These are phyloP conservation scores for Phataginus tetradactyla DNA, from an alignment of 2,797 vertebrate species.

Conservation along the genomic window DNA sequence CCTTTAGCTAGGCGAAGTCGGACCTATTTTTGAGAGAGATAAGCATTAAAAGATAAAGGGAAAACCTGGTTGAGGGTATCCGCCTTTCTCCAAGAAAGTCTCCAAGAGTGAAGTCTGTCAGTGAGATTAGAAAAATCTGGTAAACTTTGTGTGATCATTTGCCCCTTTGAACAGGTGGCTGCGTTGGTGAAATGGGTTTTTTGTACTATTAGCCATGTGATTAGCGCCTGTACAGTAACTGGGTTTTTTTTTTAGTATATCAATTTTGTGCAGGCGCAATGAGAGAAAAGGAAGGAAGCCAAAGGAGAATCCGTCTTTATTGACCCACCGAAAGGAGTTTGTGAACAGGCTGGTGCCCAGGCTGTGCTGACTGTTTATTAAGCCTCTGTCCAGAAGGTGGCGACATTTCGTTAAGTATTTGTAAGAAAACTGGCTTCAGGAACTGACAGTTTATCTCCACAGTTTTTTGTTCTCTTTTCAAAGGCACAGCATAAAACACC, in stretches of 20 bases:
- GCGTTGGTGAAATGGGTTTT: background rate
- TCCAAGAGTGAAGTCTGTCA: background rate
- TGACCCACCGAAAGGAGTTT: background rate
- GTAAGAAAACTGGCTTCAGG: background rate
- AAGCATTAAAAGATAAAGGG: background rate
- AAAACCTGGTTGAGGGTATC: background rate
- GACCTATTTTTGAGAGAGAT: background rate
- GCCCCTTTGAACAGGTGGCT: background rate
- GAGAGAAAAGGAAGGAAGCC: background rate
- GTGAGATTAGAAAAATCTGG: background rate
- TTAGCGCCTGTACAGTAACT: background rate
- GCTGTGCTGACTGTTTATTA: background rate
- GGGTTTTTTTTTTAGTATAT: background rate
- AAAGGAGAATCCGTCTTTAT: background rate
- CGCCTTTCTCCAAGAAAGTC: background rate
- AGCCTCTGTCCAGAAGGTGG: constrained; percentile 79
- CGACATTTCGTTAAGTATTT: constrained; percentile 81
- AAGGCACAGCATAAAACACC: background rate
- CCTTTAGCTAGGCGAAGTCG: background rate
- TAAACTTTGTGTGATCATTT: background rate
- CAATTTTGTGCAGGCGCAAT: background rate
- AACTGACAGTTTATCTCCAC: background rate
- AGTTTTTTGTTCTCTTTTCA: constrained; percentile 67
- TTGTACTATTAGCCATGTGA: background rate
- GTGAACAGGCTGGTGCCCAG: no score